Conservation (phyloP, 2,113 vertebrate species). For the Ranitomeya imitator region DNA sequence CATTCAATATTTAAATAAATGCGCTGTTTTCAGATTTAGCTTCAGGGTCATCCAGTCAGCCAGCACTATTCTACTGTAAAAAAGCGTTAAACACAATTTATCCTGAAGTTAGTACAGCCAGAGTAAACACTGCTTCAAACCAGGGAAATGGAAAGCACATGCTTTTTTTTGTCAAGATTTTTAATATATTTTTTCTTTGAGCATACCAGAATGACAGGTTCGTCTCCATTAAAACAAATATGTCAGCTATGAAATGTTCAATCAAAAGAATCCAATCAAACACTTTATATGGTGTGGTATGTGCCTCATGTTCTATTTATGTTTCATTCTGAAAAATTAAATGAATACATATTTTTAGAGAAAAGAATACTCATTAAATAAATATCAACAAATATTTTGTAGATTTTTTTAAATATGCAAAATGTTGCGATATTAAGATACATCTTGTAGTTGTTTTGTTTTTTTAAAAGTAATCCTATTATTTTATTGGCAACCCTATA, state of each 20-base stretch:
- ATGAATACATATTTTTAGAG: not conserved
- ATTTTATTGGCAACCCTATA: too few relatives aligned
- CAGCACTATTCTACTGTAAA: slow-evolving; percentile 69
- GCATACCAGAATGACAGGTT: slow-evolving; percentile 70
- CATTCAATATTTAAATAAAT: slow-evolving; percentile 72
- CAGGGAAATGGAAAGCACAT: slow-evolving; percentile 75
- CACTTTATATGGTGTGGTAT: not conserved
- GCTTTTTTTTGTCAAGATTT: slow-evolving; percentile 73
- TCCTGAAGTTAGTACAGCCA: slow-evolving; percentile 69
- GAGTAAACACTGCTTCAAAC: slow-evolving; percentile 73
- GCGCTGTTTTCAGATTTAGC: slow-evolving; percentile 71
- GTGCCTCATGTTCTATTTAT: not conserved
- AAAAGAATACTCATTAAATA: not conserved
- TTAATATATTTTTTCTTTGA: slow-evolving; percentile 69
- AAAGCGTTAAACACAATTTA: slow-evolving; percentile 68
- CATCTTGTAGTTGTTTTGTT: too few relatives aligned
- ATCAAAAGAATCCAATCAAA: slow-evolving; percentile 25
- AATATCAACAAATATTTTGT: not conserved
- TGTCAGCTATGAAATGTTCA: slow-evolving; percentile 41
- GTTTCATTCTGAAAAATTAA: not conserved
- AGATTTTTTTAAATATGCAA: too few relatives aligned
- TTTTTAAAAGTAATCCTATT: too few relatives aligned
- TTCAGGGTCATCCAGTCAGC: slow-evolving; percentile 70
- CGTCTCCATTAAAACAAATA: slow-evolving; percentile 52
- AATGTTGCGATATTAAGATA: too few relatives aligned